Evolutionary conservation across 2,113 vertebrate species (phyloP), one percentile per base, ranked within the genome.

Genomic region (Neodontobutis hainanensis): DNA sequence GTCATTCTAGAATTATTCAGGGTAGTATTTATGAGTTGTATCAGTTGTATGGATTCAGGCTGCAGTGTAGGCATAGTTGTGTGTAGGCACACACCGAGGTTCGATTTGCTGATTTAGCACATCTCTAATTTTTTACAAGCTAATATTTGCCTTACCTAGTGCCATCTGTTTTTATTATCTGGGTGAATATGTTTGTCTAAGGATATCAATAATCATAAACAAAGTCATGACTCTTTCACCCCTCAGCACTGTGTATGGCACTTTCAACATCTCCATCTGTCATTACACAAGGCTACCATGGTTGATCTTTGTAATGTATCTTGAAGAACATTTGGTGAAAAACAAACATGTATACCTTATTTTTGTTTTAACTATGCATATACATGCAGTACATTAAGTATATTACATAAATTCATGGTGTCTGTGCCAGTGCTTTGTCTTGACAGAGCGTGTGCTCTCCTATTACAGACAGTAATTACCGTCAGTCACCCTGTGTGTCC

Each of bases 381-480:
- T 94, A 95, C 93, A 91, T 94, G 90, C 93, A 64, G 63, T 27
- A 69, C 60, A 61, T 67, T 53, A 46, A 58, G 52, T 34, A 58
- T 53, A 51, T 51, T 65, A 45, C 51, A 65, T 36, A 69, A 47
- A 84, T 73, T 68, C 79, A 48, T 70, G 61, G 75, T 56, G 63
- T 55, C 70, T 63, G 72, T 49, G 76, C 68, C 9, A 45, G 61
- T 68, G 70, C 84, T 89, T 73, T 82, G 83, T 79, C 76, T 87
- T 83, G 82, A 87, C 84, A 83, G 93, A 95, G 94, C 92, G 94
- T 92, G 94, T 93, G 93, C 94, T 95, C 93, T 94, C 94, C 95
- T 97, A 98, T 98, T 98, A 98, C 95, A 95, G 94, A 95, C 95
- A 95, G 95, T 98, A 98, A 98, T 99, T 99, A 97, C 95, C 95